These are phyloP conservation scores for Beroe ovata DNA, from an alignment of 37 sponge, comb jelly and placozoan species.

Conservation along the genomic window DNA sequence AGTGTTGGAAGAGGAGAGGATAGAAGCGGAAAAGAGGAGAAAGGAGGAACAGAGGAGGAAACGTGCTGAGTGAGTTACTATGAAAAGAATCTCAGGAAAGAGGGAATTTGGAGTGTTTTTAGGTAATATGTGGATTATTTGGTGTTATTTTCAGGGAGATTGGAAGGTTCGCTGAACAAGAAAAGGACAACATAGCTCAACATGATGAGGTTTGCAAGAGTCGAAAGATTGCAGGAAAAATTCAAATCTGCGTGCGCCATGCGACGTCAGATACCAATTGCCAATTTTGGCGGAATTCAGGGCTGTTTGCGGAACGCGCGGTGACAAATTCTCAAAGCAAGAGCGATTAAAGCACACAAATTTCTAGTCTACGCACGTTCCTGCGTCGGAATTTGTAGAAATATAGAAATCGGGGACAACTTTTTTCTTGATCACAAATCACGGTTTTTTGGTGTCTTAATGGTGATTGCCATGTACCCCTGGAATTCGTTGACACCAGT, in stretches of 20 bases:
- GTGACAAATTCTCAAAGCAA: constrained; percentile 72
- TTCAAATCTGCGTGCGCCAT: no score
- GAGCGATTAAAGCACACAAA: constrained; percentile 72
- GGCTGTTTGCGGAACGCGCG: constrained; percentile 45
- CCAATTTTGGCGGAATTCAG: constrained; percentile 67
- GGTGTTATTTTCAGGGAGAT: constrained; percentile 21
- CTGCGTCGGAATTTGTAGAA: no score
- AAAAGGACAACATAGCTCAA: constrained; percentile 53
- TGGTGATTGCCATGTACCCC: no score
- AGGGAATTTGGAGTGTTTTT: neutral
- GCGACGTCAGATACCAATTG: neutral
- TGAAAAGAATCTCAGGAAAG: neutral
- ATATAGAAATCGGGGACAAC: no score
- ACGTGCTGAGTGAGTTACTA: constrained; percentile 70
- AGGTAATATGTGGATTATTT: neutral
- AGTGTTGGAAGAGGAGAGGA: constrained; percentile 73
- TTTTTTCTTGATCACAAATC: no score
- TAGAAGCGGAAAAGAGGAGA: constrained; percentile 72
- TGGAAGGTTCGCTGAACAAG: constrained; percentile 35
- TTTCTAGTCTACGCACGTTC: neutral
- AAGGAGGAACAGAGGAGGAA: constrained; percentile 70
- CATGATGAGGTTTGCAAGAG: constrained; percentile 53
- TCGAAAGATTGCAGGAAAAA: no score
- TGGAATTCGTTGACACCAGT: no score
- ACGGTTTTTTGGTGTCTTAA: no score